These are phyloP conservation scores for Drosophila rufa DNA, from an alignment of 1,140 invertebrate species.

Conservation along the genomic window DNA sequence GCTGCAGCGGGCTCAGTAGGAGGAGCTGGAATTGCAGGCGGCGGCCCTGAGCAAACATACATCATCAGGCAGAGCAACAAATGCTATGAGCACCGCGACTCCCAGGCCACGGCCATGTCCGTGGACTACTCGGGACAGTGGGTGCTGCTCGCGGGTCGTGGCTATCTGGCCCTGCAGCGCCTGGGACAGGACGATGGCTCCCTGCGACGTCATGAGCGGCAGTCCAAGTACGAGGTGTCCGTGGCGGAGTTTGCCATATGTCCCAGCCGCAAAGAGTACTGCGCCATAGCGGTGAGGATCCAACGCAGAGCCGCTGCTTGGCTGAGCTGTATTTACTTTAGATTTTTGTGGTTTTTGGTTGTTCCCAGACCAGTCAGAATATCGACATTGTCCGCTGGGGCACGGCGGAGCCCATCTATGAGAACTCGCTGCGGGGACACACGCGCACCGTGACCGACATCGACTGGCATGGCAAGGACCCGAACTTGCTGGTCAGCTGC, in stretches of 20 bases:
- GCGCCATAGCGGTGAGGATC: conserved; percentile 94
- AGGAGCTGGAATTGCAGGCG: conserved; percentile 14
- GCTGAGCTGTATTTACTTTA: not conserved
- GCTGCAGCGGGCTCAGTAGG: conserved; percentile 28
- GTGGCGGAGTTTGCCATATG: conserved; percentile 97
- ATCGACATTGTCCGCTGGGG: conserved; percentile 93
- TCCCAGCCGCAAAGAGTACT: conserved; percentile 90
- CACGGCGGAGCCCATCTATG: conserved; percentile 88
- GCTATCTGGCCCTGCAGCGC: conserved; percentile 91
- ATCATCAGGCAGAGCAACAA: conserved; percentile 78
- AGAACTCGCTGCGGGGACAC: conserved; percentile 92
- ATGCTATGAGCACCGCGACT: conserved; percentile 85
- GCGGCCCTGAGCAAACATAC: conserved; percentile 61
- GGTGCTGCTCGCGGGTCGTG: conserved; percentile 92
- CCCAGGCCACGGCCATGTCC: conserved; percentile 96
- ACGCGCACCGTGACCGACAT: conserved; percentile 96
- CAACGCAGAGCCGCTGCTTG: fast-evolving
- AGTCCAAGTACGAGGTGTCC: conserved; percentile 97
- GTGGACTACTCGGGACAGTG: conserved; percentile 93
- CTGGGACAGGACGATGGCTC: conserved; percentile 90
- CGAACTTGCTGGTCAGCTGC: conserved; percentile 95
- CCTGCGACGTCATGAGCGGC: conserved; percentile 92
- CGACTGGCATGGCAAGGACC: conserved; percentile 96
- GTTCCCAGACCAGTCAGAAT: conserved; percentile 91
- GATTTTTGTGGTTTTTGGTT: conserved; percentile 23